Percentiles rank a stretch among this genome's conserved stretches.
phyloP scores from a whole-genome alignment of 2,797 vertebrate genomes.

The Pipistrellus nathusii region DNA sequence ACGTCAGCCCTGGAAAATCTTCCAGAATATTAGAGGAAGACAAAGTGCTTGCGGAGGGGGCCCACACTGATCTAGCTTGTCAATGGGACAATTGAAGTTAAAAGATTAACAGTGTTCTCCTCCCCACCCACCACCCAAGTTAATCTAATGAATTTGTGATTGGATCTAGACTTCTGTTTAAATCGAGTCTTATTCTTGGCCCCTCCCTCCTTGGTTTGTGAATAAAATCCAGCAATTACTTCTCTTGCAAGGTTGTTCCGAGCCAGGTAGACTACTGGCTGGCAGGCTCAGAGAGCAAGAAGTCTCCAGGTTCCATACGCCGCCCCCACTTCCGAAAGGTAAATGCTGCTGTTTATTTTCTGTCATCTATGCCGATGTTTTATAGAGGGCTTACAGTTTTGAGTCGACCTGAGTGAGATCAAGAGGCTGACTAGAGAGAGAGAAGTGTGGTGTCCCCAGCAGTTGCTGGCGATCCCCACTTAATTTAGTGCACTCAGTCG shows the following conservation, averaged over 20 bases:
- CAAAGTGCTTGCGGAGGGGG: neutral
- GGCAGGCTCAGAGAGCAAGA: neutral
- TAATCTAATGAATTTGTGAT: neutral
- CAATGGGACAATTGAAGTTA: neutral
- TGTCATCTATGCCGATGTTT: neutral
- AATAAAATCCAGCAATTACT: constrained; percentile 69
- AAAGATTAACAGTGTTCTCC: neutral
- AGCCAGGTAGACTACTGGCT: constrained; percentile 62
- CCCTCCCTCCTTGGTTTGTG: constrained; percentile 78
- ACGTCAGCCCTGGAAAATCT: neutral
- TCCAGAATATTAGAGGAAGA: neutral
- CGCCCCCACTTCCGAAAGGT: constrained; percentile 63
- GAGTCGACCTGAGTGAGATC: constrained; percentile 4
- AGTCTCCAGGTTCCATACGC: neutral
- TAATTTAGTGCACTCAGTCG: constrained; percentile 40
- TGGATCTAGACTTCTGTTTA: constrained; percentile 67
- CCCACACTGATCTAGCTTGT: neutral
- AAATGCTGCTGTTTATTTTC: constrained; percentile 40
- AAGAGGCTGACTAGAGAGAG: neutral
- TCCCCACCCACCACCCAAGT: neutral
- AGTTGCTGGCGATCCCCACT: constrained; percentile 35
- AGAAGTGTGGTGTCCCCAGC: neutral
- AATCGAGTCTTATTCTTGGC: constrained; percentile 67
- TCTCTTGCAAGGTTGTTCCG: constrained; percentile 61
- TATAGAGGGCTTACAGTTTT: neutral